phyloP scores from a whole-genome alignment of 1,140 invertebrate species.

The fruit fly (Drosophila melanogaster) region Release_6_plus_ISO1_MT NT_037436.4:10948001-10948500 shows the following conservation, averaged over 20 bases:
- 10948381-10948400: conserved; percentile 67
- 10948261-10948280: background rate
- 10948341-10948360: conserved; percentile 82
- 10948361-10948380: conserved; percentile 78
- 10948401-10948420: conserved; percentile 61
- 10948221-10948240: too few species aligned
- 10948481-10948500: conserved; percentile 68
- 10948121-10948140: too few species aligned
- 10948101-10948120: too few species aligned
- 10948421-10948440: conserved; percentile 28
- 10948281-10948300: conserved; percentile 12
- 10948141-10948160: background rate
- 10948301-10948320: conserved; percentile 57
- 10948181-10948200: too few species aligned
- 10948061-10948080: too few species aligned
- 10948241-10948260: background rate
- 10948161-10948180: too few species aligned
- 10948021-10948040: background rate
- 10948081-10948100: too few species aligned
- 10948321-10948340: conserved; percentile 34
- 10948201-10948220: too few species aligned
- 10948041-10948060: background rate
- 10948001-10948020: conserved; percentile 1
- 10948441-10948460: conserved; percentile 72
- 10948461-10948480: conserved; percentile 54